Evolutionary conservation across 2,113 vertebrate genomes (phyloP), one percentile per base, ranked within the genome.

Genomic region (Cyphomyrus plagiostoma): DNA sequence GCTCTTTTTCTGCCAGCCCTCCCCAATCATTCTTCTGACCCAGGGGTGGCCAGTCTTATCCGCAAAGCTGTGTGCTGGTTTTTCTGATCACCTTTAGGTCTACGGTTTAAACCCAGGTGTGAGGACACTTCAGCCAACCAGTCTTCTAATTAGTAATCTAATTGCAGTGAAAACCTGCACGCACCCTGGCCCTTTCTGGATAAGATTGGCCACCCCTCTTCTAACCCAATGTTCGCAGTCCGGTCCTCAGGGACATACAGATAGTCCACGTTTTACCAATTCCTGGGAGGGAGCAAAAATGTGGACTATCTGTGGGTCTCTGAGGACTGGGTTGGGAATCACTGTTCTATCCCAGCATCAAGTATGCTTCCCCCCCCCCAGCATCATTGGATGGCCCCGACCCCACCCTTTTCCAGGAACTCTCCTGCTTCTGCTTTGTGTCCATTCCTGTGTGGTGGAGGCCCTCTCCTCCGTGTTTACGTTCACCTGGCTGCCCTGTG

Each of bases 391-490:
- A 48, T 39, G 39, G 21, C 7, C 45, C 80, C 3, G 8, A 46
- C 82, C 82, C 45, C 82, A 4, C 82, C 82, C 45, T n/a, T 84
- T 84, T 42, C 45, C 82, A 84, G 80, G 30, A 46, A 48, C 39
- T 11, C 80, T 83, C 50, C 15, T 30, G 88, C 23, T 53, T 53
- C n/a, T 87, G 49, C n/a, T 30, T 70, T 89, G 56, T 46, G 49
- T 53, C 46, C 86, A 80, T 50, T 21, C 45, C 90, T 10, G 53
- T 17, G 10, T 48, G 19, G 39, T 26, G 87, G 90, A 80, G 35
- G 84, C 85, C 82, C 88, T 91, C 89, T 93, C 91, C 91, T 87
- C 91, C 66, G 46, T 93, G 91, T 92, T 93, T 92, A 92, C 88
- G 89, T 90, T 86, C 46, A 90, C 90, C 89, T 88, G 89, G 46